phyloP scores from a whole-genome alignment of 1,140 invertebrate genomes.

The Leptinotarsa defecta region DNA sequence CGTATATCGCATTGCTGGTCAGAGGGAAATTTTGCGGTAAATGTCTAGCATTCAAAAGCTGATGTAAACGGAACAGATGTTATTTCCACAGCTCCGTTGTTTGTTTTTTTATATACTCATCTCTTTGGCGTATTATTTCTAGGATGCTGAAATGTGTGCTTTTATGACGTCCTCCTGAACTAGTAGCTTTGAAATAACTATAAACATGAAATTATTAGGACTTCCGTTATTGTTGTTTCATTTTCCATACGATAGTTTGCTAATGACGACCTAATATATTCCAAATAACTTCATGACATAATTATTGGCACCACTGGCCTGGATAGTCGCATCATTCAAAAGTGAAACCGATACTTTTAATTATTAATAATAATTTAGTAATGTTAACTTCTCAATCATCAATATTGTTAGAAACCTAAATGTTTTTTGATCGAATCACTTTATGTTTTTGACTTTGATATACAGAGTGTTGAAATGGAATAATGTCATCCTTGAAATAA shows the following conservation, averaged over 20 bases:
- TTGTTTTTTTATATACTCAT: not conserved
- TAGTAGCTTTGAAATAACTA: not conserved
- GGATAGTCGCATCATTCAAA: too few relatives aligned
- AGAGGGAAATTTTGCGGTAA: not conserved
- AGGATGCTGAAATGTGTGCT: not conserved
- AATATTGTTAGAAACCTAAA: too few relatives aligned
- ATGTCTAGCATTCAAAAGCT: not conserved
- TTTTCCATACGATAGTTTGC: not conserved
- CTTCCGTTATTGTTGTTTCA: conserved; percentile 2
- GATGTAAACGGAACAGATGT: not conserved
- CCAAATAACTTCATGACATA: too few relatives aligned
- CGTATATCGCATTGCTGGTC: not conserved
- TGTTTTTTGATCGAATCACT: too few relatives aligned
- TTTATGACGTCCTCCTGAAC: not conserved
- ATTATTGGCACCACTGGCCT: too few relatives aligned
- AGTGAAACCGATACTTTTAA: too few relatives aligned
- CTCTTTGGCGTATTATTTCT: not conserved
- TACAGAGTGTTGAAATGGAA: too few relatives aligned
- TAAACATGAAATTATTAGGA: not conserved
- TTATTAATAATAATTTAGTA: too few relatives aligned
- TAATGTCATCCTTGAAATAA: too few relatives aligned
- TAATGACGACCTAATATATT: too few relatives aligned
- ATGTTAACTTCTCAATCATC: too few relatives aligned
- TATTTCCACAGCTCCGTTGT: not conserved
- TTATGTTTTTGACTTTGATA: too few relatives aligned